A percentile compares a stretch with the other conserved stretches of the same genome.
Evolutionary conservation across 2,113 vertebrate species (phyloP).

Genomic region (Anguilla rostrata): DNA sequence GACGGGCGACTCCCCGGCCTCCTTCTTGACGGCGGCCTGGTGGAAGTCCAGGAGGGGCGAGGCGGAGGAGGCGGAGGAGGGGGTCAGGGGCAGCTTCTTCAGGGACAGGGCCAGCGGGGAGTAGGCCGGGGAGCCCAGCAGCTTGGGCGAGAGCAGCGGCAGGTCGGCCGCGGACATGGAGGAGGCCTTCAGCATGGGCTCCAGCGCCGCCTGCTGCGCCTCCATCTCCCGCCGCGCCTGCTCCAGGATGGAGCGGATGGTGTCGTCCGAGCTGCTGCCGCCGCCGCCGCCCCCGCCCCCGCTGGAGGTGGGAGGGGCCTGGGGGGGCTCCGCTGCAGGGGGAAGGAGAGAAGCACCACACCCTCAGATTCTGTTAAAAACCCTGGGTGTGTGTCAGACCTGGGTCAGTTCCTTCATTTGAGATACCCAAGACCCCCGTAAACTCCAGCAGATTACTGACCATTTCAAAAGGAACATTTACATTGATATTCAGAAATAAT

Average conservation of each 20-base stretch:
- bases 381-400: neutral
- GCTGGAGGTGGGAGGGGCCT: conserved; percentile 73
- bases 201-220: conserved; percentile 83
- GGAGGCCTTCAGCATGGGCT: conserved; percentile 80
- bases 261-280: conserved; percentile 75
- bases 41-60: conserved; percentile 71
- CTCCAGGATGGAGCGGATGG: conserved; percentile 84
- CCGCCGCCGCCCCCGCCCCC: neutral
- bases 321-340: conserved; percentile 76
- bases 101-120: conserved; percentile 77
- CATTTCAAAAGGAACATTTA: too few species aligned
- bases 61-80: conserved; percentile 64
- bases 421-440: too few species aligned
- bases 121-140: conserved; percentile 66
- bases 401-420: too few species aligned
- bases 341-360: conserved; percentile 22
- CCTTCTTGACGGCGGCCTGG: conserved; percentile 72
- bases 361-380: neutral
- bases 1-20: conserved; percentile 67
- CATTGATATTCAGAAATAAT: too few species aligned
- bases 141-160: conserved; percentile 76
- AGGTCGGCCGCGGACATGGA: conserved; percentile 72
- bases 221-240: conserved; percentile 89
- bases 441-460: too few species aligned
- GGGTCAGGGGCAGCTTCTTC: conserved; percentile 74